Conservation (phyloP, 2,113 vertebrate species). For the Sturnira hondurensis region DNA sequence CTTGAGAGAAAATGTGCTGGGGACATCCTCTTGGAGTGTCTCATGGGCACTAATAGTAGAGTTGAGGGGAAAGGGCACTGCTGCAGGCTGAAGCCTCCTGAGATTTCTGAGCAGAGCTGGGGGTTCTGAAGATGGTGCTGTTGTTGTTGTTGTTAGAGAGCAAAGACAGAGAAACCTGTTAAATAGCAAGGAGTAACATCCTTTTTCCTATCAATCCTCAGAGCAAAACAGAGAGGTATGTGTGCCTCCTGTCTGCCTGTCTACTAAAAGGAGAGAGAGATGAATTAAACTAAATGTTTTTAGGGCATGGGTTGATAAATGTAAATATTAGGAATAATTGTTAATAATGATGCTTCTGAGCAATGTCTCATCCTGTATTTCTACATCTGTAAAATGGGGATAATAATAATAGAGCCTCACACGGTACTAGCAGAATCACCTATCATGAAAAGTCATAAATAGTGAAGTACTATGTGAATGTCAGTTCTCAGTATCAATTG, state of each 20-base stretch:
- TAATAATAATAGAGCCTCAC: rapidly evolving
- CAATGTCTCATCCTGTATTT: neutral
- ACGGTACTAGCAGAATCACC: neutral
- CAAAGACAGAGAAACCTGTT: neutral
- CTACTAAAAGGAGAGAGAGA: neutral
- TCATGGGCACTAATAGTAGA: neutral
- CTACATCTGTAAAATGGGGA: neutral
- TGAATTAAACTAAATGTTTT: neutral
- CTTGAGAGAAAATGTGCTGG: neutral
- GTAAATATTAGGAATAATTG: neutral
- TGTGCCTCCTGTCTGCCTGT: neutral
- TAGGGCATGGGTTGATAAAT: neutral
- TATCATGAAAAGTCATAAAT: neutral
- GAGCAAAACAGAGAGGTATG: neutral
- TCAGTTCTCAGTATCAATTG: neutral
- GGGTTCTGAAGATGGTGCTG: neutral
- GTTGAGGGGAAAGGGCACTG: too few species aligned
- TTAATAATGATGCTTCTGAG: neutral
- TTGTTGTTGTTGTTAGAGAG: neutral
- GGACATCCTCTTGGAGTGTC: neutral
- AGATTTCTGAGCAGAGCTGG: neutral
- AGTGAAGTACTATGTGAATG: neutral
- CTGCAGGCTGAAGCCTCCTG: neutral
- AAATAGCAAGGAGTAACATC: neutral
- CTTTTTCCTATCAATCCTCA: neutral